Conservation (phyloP, 2,888 invertebrate species). For the Drosophila silvestris region DNA sequence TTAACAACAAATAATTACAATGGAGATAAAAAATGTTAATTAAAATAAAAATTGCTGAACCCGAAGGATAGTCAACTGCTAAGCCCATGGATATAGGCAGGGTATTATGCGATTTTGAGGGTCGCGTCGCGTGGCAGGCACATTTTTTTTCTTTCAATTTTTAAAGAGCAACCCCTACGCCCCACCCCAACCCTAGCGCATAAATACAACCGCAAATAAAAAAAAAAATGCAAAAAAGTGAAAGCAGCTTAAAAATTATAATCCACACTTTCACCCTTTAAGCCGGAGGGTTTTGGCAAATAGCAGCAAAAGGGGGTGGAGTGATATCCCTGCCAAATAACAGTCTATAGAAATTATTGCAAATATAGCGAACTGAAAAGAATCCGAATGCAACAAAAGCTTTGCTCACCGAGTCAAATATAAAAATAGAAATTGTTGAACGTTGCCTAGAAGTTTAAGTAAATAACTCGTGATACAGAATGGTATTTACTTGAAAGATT, state of each 20-base stretch:
- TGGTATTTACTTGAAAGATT: slow-evolving; percentile 6
- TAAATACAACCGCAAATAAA: slow-evolving; percentile 72
- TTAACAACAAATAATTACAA: slow-evolving; percentile 52
- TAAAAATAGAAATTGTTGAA: background rate
- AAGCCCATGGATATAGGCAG: slow-evolving; percentile 36
- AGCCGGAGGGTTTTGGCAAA: slow-evolving; percentile 43
- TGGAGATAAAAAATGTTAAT: slow-evolving; percentile 32
- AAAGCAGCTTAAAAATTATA: slow-evolving; percentile 79
- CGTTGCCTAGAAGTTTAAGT: slow-evolving; percentile 21
- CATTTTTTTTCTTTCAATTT: slow-evolving; percentile 47
- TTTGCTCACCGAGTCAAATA: slow-evolving; percentile 64
- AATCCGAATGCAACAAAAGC: slow-evolving; percentile 63
- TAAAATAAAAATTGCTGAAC: slow-evolving; percentile 52
- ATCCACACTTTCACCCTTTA: slow-evolving; percentile 78
- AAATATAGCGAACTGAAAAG: slow-evolving; percentile 45
- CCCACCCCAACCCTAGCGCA: slow-evolving; percentile 23
- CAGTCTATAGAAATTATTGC: slow-evolving; percentile 29
- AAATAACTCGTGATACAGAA: slow-evolving; percentile 32
- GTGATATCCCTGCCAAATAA: slow-evolving; percentile 22
- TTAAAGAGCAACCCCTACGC: slow-evolving; percentile 49
- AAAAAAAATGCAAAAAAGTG: slow-evolving; percentile 61
- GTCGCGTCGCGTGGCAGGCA: slow-evolving; percentile 73
- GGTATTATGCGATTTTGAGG: slow-evolving; percentile 63
- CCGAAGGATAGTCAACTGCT: slow-evolving; percentile 44
- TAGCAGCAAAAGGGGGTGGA: slow-evolving; percentile 1